Evolutionary conservation across 2,113 vertebrate species (phyloP).

Genomic region (Salvator merianae): DNA sequence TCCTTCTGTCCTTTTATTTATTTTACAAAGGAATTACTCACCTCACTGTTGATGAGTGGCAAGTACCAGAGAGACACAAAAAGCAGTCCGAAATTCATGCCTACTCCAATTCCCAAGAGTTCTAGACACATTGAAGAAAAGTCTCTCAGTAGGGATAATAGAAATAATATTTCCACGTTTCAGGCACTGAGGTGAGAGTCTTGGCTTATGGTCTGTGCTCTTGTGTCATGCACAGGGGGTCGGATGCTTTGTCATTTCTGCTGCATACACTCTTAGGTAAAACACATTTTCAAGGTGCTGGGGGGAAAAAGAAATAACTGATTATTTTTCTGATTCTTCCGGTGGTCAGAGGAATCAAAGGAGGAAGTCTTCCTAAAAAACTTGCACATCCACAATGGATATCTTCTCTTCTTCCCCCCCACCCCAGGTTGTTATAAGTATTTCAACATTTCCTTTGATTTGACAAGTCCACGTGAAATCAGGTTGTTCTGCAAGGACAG

Average conservation of each 20-base stretch:
- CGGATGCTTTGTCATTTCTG: conserved; percentile 42
- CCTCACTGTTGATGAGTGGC: conserved; percentile 69
- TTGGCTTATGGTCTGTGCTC: conserved; percentile 44
- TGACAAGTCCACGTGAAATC: conserved; percentile 51
- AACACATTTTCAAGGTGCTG: not conserved
- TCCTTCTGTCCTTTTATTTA: not conserved
- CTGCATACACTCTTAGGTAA: conserved; percentile 16
- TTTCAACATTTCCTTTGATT: conserved; percentile 31
- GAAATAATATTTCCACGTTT: not conserved
- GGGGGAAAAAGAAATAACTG: not conserved
- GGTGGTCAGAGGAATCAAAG: not conserved
- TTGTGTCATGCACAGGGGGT: conserved; percentile 56
- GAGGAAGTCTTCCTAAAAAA: conserved; percentile 27
- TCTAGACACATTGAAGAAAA: conserved; percentile 68
- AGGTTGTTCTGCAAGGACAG: not conserved
- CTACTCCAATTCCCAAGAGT: conserved; percentile 63
- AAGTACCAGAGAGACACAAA: conserved; percentile 70
- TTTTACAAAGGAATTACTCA: conserved; percentile 49
- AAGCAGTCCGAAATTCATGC: conserved; percentile 72
- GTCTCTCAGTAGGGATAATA: conserved; percentile 10
- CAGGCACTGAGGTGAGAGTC: conserved; percentile 17
- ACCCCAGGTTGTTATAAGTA: conserved; percentile 2
- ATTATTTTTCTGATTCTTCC: conserved; percentile 30
- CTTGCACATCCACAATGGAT: conserved; percentile 31
- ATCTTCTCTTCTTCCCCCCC: not conserved